Percentiles rank a stretch among this genome's conserved stretches.
phyloP scores from a whole-genome alignment of 2,113 vertebrate species.

The Solenodon paradoxus region DNA sequence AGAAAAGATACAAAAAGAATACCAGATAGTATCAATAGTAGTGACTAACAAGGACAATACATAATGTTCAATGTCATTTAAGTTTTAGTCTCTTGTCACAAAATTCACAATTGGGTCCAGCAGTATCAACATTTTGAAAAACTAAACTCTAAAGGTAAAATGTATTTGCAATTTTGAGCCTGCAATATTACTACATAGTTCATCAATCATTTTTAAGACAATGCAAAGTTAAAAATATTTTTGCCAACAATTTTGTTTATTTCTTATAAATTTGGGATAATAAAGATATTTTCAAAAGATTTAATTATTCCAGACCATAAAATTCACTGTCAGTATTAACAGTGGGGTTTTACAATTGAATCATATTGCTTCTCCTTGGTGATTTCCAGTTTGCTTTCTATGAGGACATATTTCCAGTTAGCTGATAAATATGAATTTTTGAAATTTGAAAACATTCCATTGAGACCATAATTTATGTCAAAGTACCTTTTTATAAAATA shows the following conservation, averaged over 20 bases:
- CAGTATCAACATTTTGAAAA: neutral
- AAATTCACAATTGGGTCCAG: neutral
- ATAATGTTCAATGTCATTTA: no score
- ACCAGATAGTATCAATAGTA: neutral
- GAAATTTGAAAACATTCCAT: neutral
- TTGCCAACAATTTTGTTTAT: constrained; percentile 15
- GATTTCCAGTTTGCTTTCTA: constrained; percentile 2
- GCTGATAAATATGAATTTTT: constrained; percentile 8
- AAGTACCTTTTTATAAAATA: neutral
- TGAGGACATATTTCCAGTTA: neutral
- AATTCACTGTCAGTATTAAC: neutral
- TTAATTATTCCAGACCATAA: constrained; percentile 36
- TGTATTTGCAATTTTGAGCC: neutral
- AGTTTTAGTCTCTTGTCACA: no score
- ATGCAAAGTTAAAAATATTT: constrained; percentile 12
- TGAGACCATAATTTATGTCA: constrained; percentile 18
- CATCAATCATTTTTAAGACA: neutral
- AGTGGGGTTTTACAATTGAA: neutral
- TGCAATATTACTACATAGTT: neutral
- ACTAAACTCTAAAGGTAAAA: neutral
- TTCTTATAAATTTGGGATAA: neutral
- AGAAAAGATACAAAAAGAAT: neutral
- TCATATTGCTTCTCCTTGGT: constrained; percentile 12
- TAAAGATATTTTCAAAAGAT: constrained; percentile 1
- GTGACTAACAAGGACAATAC: neutral